These are phyloP conservation scores for Bombus affinis DNA, from an alignment of 1,140 invertebrate genomes.

Conservation along the genomic window DNA sequence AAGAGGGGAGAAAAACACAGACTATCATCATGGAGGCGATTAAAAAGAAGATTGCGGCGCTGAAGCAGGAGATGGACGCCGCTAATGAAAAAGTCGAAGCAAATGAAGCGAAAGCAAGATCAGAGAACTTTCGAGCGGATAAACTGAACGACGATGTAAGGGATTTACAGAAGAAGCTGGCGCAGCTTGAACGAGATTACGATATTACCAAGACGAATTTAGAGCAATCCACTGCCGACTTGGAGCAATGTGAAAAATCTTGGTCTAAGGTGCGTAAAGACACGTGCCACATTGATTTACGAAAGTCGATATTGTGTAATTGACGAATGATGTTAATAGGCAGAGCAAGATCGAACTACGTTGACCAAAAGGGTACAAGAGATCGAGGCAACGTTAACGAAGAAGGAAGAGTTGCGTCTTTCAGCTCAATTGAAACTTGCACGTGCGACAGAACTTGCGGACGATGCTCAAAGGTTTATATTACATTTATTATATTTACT, in stretches of 20 bases:
- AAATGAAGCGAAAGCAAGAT: conserved; percentile 88
- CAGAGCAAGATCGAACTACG: conserved; percentile 90
- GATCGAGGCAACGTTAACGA: conserved; percentile 90
- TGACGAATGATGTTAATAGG: conserved; percentile 80
- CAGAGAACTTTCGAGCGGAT: conserved; percentile 87
- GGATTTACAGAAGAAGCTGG: conserved; percentile 88
- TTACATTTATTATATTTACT: no score
- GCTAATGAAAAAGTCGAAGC: conserved; percentile 90
- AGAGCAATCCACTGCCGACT: conserved; percentile 84
- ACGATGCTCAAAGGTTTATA: conserved; percentile 91
- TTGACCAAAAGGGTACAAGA: conserved; percentile 91
- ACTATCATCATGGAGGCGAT: conserved; percentile 89
- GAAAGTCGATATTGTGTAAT: not conserved
- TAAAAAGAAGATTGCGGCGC: conserved; percentile 93
- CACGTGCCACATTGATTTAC: not conserved
- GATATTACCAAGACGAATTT: conserved; percentile 86
- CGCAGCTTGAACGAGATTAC: conserved; percentile 87
- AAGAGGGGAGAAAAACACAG: conserved; percentile 36
- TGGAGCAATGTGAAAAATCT: conserved; percentile 89
- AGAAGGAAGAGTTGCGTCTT: conserved; percentile 89
- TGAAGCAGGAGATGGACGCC: conserved; percentile 92
- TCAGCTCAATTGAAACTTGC: conserved; percentile 88
- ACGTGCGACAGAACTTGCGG: conserved; percentile 91
- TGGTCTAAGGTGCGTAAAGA: conserved; percentile 78
- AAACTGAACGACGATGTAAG: conserved; percentile 88